A percentile compares a stretch with the other conserved stretches of the same genome.
phyloP scores from a whole-genome alignment of 2,797 vertebrate genomes.

The Nyctibius grandis region DNA sequence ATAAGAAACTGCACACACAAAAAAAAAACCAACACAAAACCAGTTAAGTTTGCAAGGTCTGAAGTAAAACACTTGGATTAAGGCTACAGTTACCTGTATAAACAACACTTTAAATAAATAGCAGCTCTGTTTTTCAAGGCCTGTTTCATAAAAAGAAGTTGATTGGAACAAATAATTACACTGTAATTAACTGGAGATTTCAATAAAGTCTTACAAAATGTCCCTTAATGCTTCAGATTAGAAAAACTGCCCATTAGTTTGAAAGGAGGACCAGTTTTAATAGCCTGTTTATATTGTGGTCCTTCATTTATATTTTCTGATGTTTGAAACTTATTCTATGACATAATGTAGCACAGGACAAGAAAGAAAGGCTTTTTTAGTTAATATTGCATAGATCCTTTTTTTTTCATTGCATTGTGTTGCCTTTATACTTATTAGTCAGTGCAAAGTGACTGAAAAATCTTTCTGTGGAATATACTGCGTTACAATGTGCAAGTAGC shows the following conservation, averaged over 20 bases:
- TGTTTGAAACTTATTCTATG: conserved; percentile 57
- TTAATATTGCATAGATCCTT: not conserved
- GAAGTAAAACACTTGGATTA: not conserved
- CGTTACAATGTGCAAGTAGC: not conserved
- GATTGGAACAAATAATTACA: not conserved
- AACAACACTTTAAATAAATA: not conserved
- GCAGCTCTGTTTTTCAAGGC: not conserved
- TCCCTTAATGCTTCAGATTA: conserved; percentile 59
- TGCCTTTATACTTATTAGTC: not conserved
- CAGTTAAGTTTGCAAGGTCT: not conserved
- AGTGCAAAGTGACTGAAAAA: not conserved
- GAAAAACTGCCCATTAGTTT: conserved; percentile 18
- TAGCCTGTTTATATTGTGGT: conserved; percentile 62
- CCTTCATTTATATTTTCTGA: conserved; percentile 46
- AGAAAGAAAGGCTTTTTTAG: not conserved
- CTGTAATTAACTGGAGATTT: not conserved
- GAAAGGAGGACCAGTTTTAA: conserved; percentile 59
- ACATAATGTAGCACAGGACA: not conserved
- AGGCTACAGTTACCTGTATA: not conserved
- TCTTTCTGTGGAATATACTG: not conserved
- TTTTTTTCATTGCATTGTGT: not conserved
- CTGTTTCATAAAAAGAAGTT: not conserved
- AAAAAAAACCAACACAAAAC: not conserved
- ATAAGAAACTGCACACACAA: not conserved
- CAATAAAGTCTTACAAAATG: not conserved